phyloP scores from a whole-genome alignment of 2,888 invertebrate species.

The Timema cristinae region DNA sequence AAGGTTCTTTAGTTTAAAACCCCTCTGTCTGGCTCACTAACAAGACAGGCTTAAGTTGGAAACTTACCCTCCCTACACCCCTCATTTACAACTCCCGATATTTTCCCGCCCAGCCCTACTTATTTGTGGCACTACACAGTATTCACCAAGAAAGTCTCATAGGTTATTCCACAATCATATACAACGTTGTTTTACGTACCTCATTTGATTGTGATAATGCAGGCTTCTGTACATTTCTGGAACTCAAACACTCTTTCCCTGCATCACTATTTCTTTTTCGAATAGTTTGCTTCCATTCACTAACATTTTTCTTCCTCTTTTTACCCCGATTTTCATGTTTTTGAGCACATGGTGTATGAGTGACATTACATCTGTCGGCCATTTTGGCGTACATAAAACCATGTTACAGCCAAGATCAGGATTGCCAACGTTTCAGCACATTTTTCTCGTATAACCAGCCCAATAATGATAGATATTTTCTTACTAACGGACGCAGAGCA shows the following conservation, averaged over 20 bases:
- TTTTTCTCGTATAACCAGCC: not conserved
- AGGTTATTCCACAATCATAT: no score
- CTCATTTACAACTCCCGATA: no score
- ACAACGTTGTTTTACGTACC: not conserved
- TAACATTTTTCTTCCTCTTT: no score
- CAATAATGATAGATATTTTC: not conserved
- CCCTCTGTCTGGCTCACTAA: no score
- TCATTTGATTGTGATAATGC: slow-evolving; percentile 6
- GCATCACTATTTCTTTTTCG: not conserved
- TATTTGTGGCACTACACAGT: not conserved
- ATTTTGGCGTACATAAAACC: not conserved
- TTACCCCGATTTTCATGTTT: no score
- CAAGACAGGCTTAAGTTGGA: no score
- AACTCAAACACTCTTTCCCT: not conserved
- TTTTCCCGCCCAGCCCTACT: no score
- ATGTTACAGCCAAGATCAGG: not conserved
- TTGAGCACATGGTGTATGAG: no score
- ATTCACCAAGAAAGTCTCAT: not conserved
- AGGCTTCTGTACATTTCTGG: not conserved
- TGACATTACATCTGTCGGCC: not conserved
- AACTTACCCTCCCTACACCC: no score
- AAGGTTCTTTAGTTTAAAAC: no score
- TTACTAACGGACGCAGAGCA: no score
- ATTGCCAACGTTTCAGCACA: not conserved
- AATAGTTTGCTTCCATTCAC: not conserved